These are phyloP conservation scores for Nipponacmea schrenckii DNA, from an alignment of 2,888 invertebrate species.

Conservation along the genomic window DNA sequence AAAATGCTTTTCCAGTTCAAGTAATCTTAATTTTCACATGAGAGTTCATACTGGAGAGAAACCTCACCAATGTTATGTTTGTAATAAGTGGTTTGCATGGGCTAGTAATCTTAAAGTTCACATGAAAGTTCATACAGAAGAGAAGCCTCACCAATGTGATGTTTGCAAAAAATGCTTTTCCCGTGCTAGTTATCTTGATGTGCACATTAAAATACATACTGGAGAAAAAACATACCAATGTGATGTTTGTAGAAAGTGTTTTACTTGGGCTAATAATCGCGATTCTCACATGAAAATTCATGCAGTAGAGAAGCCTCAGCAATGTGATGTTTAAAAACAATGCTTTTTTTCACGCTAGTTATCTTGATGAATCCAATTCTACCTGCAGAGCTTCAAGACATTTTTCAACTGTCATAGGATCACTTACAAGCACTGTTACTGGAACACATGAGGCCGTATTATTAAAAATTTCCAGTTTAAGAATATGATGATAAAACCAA, in stretches of 20 bases:
- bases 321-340: background rate
- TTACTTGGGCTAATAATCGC: background rate
- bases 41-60: background rate
- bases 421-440: no score
- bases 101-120: background rate
- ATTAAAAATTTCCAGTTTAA: no score
- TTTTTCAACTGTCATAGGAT: no score
- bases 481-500: no score
- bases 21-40: background rate
- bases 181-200: background rate
- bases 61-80: background rate
- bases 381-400: no score
- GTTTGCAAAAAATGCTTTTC: background rate
- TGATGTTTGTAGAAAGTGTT: background rate
- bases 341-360: background rate
- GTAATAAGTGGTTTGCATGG: background rate
- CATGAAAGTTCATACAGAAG: background rate
- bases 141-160: slow-evolving; percentile 1
- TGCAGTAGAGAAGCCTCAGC: background rate
- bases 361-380: no score
- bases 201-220: background rate
- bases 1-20: background rate
- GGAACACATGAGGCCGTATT: no score
- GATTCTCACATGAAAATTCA: background rate
- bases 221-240: background rate